These are phyloP conservation scores for Malurus elegans DNA, from an alignment of 2,113 vertebrate genomes.

Conservation along the genomic window DNA sequence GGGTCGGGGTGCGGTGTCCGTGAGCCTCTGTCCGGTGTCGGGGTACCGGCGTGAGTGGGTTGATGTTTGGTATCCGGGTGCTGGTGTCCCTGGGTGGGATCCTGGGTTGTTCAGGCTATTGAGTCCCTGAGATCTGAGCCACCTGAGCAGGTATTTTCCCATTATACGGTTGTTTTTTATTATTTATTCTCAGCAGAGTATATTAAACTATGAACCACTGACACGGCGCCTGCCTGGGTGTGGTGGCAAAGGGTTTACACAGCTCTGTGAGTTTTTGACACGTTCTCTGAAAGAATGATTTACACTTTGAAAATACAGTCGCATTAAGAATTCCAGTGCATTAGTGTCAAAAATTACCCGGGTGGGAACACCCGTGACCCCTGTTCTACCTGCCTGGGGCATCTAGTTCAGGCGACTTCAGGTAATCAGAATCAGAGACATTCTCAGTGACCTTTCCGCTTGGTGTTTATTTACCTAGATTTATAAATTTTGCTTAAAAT, in stretches of 20 bases:
- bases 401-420: too few relatives aligned
- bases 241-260: neutral
- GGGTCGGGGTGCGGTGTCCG: neutral
- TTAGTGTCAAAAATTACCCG: too few relatives aligned
- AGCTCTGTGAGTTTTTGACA: neutral
- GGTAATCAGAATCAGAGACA: neutral
- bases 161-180: accelerated
- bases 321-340: neutral
- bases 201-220: neutral
- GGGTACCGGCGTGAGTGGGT: neutral
- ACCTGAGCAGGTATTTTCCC: neutral
- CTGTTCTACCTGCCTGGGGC: neutral
- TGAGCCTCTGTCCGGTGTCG: neutral
- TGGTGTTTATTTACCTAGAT: neutral
- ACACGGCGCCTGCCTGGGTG: neutral
- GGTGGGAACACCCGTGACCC: neutral
- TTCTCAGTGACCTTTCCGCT: neutral
- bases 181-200: neutral
- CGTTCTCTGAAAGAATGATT: neutral
- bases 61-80: too few relatives aligned
- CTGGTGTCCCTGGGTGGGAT: accelerated
- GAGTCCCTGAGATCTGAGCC: neutral
- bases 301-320: neutral
- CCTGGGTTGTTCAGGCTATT: neutral
- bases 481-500: neutral